These are phyloP conservation scores for Phenacoccus solenopsis DNA, from an alignment of 1,140 invertebrate genomes.

Conservation along the genomic window DNA sequence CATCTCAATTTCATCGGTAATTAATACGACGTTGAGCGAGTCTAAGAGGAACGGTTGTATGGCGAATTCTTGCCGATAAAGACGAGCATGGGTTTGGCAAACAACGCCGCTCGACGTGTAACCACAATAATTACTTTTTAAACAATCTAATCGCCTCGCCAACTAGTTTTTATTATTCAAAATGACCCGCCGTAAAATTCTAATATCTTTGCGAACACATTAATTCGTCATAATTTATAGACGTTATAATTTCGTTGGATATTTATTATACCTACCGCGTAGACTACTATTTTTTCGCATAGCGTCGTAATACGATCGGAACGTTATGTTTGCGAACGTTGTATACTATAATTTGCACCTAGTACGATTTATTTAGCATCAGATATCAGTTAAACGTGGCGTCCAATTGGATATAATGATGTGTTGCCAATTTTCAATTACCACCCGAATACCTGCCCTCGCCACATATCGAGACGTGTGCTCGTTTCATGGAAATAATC, in stretches of 20 bases:
- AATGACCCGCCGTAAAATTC: neutral
- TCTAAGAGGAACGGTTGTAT: too few relatives aligned
- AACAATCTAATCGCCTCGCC: neutral
- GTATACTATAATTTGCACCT: conserved; percentile 2
- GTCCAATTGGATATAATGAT: neutral
- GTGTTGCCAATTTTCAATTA: conserved; percentile 2
- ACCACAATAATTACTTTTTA: conserved; percentile 3
- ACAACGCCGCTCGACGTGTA: neutral
- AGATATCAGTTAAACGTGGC: neutral
- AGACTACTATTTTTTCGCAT: neutral
- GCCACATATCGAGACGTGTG: neutral
- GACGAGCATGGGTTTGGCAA: neutral
- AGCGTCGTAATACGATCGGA: neutral
- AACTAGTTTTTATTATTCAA: conserved; percentile 3
- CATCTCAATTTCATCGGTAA: neutral
- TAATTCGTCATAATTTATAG: conserved; percentile 3
- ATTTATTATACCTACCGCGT: conserved; percentile 1
- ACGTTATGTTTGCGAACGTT: neutral
- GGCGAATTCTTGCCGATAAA: neutral
- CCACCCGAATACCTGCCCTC: neutral
- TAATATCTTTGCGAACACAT: neutral
- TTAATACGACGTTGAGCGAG: neutral
- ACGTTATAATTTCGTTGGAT: neutral
- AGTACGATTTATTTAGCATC: neutral
- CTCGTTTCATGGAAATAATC: neutral